Percentiles rank a stretch among this genome's conserved stretches.
These are phyloP conservation scores for Lycorma delicatula DNA, from an alignment of 1,140 invertebrate genomes.

Conservation along the genomic window DNA sequence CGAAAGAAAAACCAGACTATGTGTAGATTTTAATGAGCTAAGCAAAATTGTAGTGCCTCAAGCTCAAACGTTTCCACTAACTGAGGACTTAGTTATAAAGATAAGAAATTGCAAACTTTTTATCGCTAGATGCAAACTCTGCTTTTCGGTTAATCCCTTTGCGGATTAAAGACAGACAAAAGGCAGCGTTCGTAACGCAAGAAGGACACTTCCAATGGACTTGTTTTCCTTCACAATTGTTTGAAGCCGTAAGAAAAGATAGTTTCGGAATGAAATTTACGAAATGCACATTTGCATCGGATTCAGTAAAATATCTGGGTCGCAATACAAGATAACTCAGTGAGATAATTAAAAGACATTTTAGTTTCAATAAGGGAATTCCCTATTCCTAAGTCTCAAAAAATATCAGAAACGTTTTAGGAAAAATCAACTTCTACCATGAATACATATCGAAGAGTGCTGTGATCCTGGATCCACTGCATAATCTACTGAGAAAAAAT, in stretches of 20 bases:
- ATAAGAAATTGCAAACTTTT: too few relatives aligned
- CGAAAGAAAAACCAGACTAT: conserved; percentile 32
- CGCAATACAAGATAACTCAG: conserved; percentile 31
- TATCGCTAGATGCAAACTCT: too few relatives aligned
- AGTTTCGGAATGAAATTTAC: conserved; percentile 34
- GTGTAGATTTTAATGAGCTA: conserved; percentile 34
- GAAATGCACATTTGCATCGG: conserved; percentile 31
- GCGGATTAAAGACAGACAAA: too few relatives aligned
- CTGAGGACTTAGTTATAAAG: too few relatives aligned
- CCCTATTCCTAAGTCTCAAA: too few relatives aligned
- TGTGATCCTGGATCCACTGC: conserved; percentile 31
- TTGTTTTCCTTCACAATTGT: conserved; percentile 27
- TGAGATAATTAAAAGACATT: too few relatives aligned
- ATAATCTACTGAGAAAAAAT: conserved; percentile 34
- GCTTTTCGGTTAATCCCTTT: too few relatives aligned
- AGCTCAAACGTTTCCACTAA: conserved; percentile 35
- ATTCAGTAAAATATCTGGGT: conserved; percentile 33
- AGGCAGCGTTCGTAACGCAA: conserved; percentile 37
- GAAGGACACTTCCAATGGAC: conserved; percentile 35
- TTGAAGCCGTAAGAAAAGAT: conserved; percentile 24
- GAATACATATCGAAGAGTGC: conserved; percentile 32
- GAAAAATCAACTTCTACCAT: conserved; percentile 35
- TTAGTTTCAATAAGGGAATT: conserved; percentile 34
- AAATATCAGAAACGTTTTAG: conserved; percentile 30
- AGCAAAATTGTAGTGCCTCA: conserved; percentile 36